Base-by-base conservation (phyloP, 2,797 vertebrate genomes). In the Siniperca undulata region DNA sequence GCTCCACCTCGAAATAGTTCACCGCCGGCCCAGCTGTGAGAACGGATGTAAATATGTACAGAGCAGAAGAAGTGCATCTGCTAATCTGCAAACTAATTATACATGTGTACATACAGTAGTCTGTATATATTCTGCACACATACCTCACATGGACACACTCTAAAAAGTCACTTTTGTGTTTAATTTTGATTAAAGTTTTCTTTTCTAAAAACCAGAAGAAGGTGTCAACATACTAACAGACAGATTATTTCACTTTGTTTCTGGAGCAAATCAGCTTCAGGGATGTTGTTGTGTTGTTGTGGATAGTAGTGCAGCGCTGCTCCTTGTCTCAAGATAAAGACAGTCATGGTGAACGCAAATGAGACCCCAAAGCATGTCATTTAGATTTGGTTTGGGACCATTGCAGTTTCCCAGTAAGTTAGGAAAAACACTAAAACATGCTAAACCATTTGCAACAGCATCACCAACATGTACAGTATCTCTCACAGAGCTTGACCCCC, bases 11-110 rank as follows among this genome's bases (percentile, higher is more conserved):
- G 8, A 50, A 69, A 77, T 5, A 53, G 16, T 69, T 77, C 79
- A 77, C 5, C 74, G 50, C 60, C 65, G 34, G n/a, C 76, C 77
- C 85, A 60, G 76, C 85, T 87, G 86, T 67, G 81, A 66, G 30
- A 27, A 53, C 10, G 42, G 30, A 8, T 74, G 74, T 44, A 53
- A 81, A 84, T 48, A 69, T 84, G 67, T 44, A 61, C 50, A 72
- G 66, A 70, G 40, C 12, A 64, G 64, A 61, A 62, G 34, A 40
- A 22, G 55, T 17, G 60, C 13, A 9, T 83, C 73, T 84, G 78
- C 56, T 86, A 65, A 58, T 73, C 58, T 61, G 48, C 58, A 65
- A 76, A 82, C 74, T 80, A 59, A 89, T 87, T 86, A 81, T 68
- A 83, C 83, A 85, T 68, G 72, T 86, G 30, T 61, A 14, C 38